These are phyloP conservation scores for Porites australiensis DNA, from an alignment of 64 coral and sea anemone species.

Conservation along the genomic window DNA sequence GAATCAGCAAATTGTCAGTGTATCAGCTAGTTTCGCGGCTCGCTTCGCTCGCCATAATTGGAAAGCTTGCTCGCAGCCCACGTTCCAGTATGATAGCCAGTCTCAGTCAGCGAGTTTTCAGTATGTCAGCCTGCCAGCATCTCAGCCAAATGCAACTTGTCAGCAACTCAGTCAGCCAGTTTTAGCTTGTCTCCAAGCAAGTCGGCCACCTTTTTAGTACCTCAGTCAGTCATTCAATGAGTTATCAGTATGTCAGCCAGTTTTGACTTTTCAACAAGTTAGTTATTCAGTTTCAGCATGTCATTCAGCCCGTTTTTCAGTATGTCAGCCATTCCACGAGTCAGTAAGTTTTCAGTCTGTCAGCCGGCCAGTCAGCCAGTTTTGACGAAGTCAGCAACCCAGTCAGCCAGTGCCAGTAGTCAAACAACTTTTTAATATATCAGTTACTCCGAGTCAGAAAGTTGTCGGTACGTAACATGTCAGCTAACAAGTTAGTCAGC, in stretches of 20 bases:
- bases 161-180: background rate
- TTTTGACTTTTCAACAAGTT: background rate
- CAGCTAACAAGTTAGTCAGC: no score
- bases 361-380: no score
- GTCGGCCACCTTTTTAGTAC: background rate
- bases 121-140: background rate
- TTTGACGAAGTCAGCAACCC: no score
- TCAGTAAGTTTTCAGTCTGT: no score
- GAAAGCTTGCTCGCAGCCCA: background rate
- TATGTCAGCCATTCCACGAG: background rate
- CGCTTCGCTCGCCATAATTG: no score
- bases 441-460: no score
- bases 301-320: background rate
- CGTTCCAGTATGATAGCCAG: background rate
- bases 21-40: background rate
- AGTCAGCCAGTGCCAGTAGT: no score
- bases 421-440: no score
- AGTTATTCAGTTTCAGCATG: background rate
- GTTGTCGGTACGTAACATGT: no score
- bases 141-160: background rate
- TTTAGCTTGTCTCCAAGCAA: background rate
- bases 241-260: background rate
- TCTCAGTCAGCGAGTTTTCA: background rate
- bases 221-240: background rate
- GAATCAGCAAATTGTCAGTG: background rate